These are phyloP conservation scores for Pollenia amentaria DNA, from an alignment of 2,888 invertebrate species.

Conservation along the genomic window DNA sequence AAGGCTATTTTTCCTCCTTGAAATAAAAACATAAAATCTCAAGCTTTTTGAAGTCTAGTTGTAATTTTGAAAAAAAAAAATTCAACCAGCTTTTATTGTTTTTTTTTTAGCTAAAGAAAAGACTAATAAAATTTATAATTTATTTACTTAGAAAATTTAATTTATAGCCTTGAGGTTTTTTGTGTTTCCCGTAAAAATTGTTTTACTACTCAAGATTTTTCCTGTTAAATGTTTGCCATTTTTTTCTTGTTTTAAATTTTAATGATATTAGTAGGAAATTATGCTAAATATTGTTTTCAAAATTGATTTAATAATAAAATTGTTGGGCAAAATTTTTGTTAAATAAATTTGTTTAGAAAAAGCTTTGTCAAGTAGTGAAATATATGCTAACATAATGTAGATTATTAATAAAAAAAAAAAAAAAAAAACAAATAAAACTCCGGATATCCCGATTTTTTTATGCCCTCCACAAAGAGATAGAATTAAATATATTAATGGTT, in stretches of 20 bases:
- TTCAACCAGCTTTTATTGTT: slow-evolving; percentile 18
- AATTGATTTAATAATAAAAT: slow-evolving; percentile 26
- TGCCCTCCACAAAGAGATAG: too few relatives aligned
- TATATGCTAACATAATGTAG: too few relatives aligned
- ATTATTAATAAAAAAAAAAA: too few relatives aligned
- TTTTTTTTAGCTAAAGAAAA: neutral
- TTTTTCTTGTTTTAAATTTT: slow-evolving; percentile 19
- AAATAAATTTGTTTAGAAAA: neutral
- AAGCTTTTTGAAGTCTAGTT: slow-evolving; percentile 14
- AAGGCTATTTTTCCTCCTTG: slow-evolving; percentile 39
- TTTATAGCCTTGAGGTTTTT: slow-evolving; percentile 61
- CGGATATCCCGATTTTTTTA: too few relatives aligned
- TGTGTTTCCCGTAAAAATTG: neutral
- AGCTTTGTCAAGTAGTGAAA: too few relatives aligned
- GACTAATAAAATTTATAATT: slow-evolving; percentile 68
- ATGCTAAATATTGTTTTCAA: slow-evolving; percentile 26
- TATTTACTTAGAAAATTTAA: slow-evolving; percentile 69
- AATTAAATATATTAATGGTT: too few relatives aligned
- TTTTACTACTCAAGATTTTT: neutral
- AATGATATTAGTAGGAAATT: slow-evolving; percentile 31
- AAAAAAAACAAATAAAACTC: too few relatives aligned
- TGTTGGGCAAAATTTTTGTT: neutral
- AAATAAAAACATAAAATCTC: slow-evolving; percentile 13
- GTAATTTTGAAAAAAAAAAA: slow-evolving; percentile 40
- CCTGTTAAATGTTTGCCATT: slow-evolving; percentile 12